Conservation (phyloP, 2,888 invertebrate genomes). For the Sinopyrophorus schimmeli region DNA sequence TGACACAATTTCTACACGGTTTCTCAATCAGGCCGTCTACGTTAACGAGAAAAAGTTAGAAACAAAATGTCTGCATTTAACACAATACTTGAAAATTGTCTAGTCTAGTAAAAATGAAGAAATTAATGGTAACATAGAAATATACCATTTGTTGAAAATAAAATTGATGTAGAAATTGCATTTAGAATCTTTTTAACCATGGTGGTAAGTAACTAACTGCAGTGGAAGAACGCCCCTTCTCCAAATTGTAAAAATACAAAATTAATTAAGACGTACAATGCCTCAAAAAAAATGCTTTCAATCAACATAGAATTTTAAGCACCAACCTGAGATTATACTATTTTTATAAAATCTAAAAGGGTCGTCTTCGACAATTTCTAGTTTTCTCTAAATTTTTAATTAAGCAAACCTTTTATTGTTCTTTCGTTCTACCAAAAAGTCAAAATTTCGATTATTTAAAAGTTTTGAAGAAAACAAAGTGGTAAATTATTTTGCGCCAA, state of each 20-base stretch:
- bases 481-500: too few species aligned
- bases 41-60: conserved; percentile 15
- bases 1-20: too few species aligned
- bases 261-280: conserved; percentile 38
- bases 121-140: conserved; percentile 25
- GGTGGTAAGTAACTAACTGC: conserved; percentile 40
- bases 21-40: too few species aligned
- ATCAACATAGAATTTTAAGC: conserved; percentile 18
- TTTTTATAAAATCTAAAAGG: too few species aligned
- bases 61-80: conserved; percentile 38
- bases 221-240: conserved; percentile 39
- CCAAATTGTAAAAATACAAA: conserved; percentile 37
- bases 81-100: conserved; percentile 34
- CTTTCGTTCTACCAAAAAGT: too few species aligned
- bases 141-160: too few species aligned
- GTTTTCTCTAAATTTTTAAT: too few species aligned
- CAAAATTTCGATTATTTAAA: too few species aligned
- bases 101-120: conserved; percentile 15
- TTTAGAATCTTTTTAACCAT: conserved; percentile 36
- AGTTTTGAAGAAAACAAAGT: too few species aligned
- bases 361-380: too few species aligned
- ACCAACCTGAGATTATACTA: too few species aligned
- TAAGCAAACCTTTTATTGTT: too few species aligned
- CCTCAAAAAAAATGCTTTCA: conserved; percentile 37
- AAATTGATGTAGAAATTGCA: conserved; percentile 39